A percentile compares a stretch with the other conserved stretches of the same genome.
phyloP scores from a whole-genome alignment of 2,888 invertebrate genomes.

The Drosophila demipolita region DNA sequence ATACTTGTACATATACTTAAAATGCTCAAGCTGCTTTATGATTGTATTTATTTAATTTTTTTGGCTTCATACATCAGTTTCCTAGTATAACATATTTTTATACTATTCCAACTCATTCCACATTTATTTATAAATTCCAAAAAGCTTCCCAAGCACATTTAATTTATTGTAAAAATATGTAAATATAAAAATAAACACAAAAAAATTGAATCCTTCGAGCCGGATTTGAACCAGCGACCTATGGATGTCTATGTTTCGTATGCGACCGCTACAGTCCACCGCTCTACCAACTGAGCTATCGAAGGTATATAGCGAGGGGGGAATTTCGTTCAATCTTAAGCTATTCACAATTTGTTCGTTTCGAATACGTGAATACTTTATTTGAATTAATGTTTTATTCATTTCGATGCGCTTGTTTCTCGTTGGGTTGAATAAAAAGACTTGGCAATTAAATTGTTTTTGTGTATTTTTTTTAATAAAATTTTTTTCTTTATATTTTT shows the following conservation, averaged over 20 bases:
- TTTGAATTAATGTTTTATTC: background rate
- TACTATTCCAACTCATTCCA: too few relatives aligned
- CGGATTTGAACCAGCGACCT: constrained; percentile 82
- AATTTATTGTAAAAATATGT: background rate
- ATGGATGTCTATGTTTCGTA: constrained; percentile 61
- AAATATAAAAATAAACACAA: background rate
- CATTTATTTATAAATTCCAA: background rate
- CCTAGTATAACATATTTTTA: background rate
- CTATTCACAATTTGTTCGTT: background rate
- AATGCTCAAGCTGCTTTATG: background rate
- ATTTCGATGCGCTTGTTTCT: background rate
- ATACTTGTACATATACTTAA: background rate
- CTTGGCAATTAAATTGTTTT: constrained; percentile 40
- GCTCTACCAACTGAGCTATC: constrained; percentile 81
- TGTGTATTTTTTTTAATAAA: constrained; percentile 63
- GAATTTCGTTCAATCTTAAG: constrained; percentile 14
- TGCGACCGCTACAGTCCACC: constrained; percentile 74
- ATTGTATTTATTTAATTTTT: background rate
- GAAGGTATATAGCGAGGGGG: constrained; percentile 59
- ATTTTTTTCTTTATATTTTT: constrained; percentile 72
- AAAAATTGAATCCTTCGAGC: constrained; percentile 70
- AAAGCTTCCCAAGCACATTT: background rate
- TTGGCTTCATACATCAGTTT: background rate
- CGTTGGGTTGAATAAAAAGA: constrained; percentile 23
- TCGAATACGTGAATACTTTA: background rate